phyloP scores from a whole-genome alignment of 2,888 invertebrate species.

The Pantelozetes paolii region DNA sequence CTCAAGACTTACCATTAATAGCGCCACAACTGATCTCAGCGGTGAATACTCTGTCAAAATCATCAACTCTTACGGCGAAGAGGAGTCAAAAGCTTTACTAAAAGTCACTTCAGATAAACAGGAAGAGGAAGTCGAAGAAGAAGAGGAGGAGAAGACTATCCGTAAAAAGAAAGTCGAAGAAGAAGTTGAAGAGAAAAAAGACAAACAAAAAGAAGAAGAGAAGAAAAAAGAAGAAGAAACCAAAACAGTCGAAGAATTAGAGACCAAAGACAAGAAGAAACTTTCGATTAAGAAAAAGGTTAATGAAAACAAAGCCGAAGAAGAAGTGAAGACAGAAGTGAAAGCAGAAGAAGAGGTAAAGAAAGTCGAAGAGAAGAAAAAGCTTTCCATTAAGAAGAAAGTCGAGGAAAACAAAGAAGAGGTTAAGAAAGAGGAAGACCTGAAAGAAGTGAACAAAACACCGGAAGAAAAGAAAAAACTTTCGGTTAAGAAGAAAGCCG shows the following conservation, averaged over 20 bases:
- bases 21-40: slow-evolving; percentile 67
- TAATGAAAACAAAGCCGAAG: slow-evolving; percentile 41
- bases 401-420: slow-evolving; percentile 36
- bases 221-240: slow-evolving; percentile 46
- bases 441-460: slow-evolving; percentile 43
- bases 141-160: slow-evolving; percentile 45
- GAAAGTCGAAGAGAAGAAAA: slow-evolving; percentile 43
- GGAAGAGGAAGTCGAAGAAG: slow-evolving; percentile 44
- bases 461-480: slow-evolving; percentile 42
- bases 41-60: slow-evolving; percentile 81
- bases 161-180: slow-evolving; percentile 55
- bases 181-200: slow-evolving; percentile 54
- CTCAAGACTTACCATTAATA: slow-evolving; percentile 71
- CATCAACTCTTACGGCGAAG: slow-evolving; percentile 84
- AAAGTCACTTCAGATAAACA: slow-evolving; percentile 60
- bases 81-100: slow-evolving; percentile 77
- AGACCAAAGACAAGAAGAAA: slow-evolving; percentile 43
- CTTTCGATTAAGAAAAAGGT: slow-evolving; percentile 41
- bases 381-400: slow-evolving; percentile 42
- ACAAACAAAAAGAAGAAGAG: slow-evolving; percentile 46
- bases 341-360: slow-evolving; percentile 36
- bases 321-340: not conserved
- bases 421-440: not conserved
- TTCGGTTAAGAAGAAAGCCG: slow-evolving; percentile 41
- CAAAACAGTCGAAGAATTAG: slow-evolving; percentile 42